These are phyloP conservation scores for Drosophila cognata DNA, from an alignment of 2,888 invertebrate genomes.

Conservation along the genomic window DNA sequence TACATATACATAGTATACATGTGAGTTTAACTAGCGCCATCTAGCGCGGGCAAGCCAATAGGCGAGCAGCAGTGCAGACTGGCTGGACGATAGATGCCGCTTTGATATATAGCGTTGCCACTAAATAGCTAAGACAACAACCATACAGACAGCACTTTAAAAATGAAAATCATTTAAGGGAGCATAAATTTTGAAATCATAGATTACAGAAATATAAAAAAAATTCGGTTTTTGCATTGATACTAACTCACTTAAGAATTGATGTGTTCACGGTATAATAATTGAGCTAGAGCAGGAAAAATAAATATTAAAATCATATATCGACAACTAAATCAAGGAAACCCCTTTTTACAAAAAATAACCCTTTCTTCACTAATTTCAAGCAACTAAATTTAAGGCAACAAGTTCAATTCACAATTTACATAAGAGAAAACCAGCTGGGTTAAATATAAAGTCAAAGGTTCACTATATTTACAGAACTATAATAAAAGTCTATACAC, in stretches of 20 bases:
- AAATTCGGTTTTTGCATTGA: background rate
- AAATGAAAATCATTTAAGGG: background rate
- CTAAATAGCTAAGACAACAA: constrained; percentile 21
- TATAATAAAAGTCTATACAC: constrained; percentile 37
- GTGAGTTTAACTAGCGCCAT: constrained; percentile 21
- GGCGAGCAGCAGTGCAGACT: fast-evolving
- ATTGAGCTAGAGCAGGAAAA: background rate
- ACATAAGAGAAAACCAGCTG: background rate
- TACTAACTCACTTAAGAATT: background rate
- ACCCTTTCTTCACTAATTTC: background rate
- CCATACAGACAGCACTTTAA: background rate
- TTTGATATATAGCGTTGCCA: constrained; percentile 10
- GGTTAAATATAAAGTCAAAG: constrained; percentile 9
- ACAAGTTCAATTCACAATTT: background rate
- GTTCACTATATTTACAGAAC: constrained; percentile 51
- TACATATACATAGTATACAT: too few species aligned
- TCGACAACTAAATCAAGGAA: background rate
- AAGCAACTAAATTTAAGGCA: background rate
- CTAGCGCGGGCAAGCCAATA: background rate
- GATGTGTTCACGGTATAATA: background rate
- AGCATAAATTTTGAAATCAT: background rate
- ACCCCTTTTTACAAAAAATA: background rate
- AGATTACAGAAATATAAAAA: background rate
- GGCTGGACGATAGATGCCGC: constrained; percentile 12
- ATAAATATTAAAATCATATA: background rate